A percentile compares a stretch with the other conserved stretches of the same genome.
Evolutionary conservation across 2,888 invertebrate genomes (phyloP).

Genomic region (Aphelenchoides bicaudatus): DNA sequence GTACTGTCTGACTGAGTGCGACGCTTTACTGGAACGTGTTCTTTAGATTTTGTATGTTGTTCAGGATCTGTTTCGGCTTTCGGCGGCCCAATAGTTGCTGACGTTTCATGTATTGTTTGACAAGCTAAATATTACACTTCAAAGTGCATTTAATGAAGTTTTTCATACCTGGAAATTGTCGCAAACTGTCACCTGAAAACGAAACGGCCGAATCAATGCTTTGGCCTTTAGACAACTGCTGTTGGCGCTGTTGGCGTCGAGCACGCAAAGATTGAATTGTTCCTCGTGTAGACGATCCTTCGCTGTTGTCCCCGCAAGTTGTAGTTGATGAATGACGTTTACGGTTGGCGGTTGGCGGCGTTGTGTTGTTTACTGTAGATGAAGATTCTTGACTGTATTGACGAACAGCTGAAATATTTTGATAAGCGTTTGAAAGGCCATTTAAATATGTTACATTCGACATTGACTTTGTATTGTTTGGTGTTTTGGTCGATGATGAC

Average conservation of each 20-base stretch:
- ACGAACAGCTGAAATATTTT: too few species aligned
- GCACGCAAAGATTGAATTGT: too few species aligned
- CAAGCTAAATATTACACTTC: not conserved
- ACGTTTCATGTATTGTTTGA: constrained; percentile 18
- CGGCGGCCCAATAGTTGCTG: constrained; percentile 1
- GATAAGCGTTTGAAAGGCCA: too few species aligned
- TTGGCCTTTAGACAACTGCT: constrained; percentile 18
- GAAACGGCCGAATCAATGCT: constrained; percentile 16
- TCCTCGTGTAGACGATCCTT: too few species aligned
- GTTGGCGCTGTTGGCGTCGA: too few species aligned
- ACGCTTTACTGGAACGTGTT: not conserved
- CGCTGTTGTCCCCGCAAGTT: too few species aligned
- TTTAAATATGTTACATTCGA: too few species aligned
- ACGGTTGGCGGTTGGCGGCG: constrained; percentile 3
- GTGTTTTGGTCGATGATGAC: constrained; percentile 35
- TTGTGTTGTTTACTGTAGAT: not conserved
- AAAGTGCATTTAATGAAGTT: constrained; percentile 14
- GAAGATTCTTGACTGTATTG: constrained; percentile 25
- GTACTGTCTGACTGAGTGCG: not conserved
- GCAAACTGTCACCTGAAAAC: constrained; percentile 13
- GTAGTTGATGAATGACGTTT: not conserved
- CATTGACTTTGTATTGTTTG: constrained; percentile 33
- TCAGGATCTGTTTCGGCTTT: not conserved
- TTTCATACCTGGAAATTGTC: not conserved
- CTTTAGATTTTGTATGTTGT: not conserved